These are phyloP conservation scores for Neoniphon sammara DNA, from an alignment of 2,797 vertebrate genomes.

Conservation along the genomic window DNA sequence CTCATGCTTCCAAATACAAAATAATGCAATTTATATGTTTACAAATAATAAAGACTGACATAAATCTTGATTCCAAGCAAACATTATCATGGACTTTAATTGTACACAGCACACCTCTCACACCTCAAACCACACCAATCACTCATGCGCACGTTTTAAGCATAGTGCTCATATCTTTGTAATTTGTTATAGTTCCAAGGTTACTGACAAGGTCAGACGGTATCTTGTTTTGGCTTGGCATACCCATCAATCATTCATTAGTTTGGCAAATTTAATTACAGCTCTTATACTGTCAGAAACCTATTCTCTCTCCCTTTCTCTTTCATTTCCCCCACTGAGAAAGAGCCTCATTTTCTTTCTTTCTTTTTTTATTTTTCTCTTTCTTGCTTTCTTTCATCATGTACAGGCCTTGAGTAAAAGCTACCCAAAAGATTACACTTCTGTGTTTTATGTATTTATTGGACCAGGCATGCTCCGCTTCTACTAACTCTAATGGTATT, in stretches of 20 bases:
- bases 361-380: not conserved
- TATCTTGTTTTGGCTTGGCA: not conserved
- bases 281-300: not conserved
- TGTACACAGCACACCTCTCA: not conserved
- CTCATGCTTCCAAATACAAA: constrained; percentile 15
- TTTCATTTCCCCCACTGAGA: not conserved
- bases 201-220: not conserved
- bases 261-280: constrained; percentile 30
- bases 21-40: not conserved
- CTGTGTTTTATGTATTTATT: constrained; percentile 70
- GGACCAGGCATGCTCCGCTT: constrained; percentile 59
- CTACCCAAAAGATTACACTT: constrained; percentile 54
- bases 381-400: constrained; percentile 3
- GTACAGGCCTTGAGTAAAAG: constrained; percentile 47
- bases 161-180: not conserved
- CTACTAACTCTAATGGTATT: constrained; percentile 76
- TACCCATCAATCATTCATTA: not conserved
- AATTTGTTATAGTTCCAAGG: constrained; percentile 3
- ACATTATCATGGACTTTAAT: not conserved
- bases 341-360: not conserved
- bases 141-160: not conserved
- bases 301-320: not conserved
- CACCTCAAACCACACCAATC: not conserved
- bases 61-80: not conserved
- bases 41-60: not conserved